Evolutionary conservation across 2,888 invertebrate genomes (phyloP).

Genomic region (Aleiodes alternator): DNA sequence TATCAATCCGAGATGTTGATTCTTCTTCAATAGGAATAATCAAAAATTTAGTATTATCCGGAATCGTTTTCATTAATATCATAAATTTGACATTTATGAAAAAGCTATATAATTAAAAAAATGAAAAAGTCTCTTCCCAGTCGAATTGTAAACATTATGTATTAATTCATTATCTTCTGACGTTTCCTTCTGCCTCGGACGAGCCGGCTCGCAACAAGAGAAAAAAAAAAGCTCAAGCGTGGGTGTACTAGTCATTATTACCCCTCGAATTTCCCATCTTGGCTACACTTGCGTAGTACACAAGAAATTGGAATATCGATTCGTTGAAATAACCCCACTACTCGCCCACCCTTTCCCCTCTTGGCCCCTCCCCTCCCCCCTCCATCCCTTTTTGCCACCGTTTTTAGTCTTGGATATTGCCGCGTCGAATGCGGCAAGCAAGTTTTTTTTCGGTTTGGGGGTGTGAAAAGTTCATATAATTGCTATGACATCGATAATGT

Average conservation of each 20-base stretch:
- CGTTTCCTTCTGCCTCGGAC: neutral
- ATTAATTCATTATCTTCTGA: too few species aligned
- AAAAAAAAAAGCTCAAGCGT: slow-evolving; percentile 3
- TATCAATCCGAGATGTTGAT: too few species aligned
- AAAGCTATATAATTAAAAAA: too few species aligned
- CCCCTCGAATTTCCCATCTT: neutral
- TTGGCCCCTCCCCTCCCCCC: slow-evolving; percentile 32
- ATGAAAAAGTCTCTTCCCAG: too few species aligned
- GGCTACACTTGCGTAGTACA: slow-evolving; percentile 13
- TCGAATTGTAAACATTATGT: too few species aligned
- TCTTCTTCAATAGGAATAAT: too few species aligned
- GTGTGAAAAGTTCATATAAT: slow-evolving; percentile 3
- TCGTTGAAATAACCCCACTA: slow-evolving; percentile 62
- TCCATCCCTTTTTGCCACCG: neutral
- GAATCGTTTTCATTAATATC: too few species aligned
- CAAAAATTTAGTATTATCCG: too few species aligned
- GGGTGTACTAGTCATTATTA: neutral
- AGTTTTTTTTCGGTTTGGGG: neutral
- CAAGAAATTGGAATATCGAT: slow-evolving; percentile 64
- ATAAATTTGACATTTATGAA: too few species aligned
- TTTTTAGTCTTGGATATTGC: slow-evolving; percentile 65
- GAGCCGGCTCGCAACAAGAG: slow-evolving; percentile 4
- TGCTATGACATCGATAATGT: neutral
- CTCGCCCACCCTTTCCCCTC: slow-evolving; percentile 63
- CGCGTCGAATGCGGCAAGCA: slow-evolving; percentile 57